These are phyloP conservation scores for Lampris megalopsis DNA, from an alignment of 2,113 vertebrate genomes.

Conservation along the genomic window DNA sequence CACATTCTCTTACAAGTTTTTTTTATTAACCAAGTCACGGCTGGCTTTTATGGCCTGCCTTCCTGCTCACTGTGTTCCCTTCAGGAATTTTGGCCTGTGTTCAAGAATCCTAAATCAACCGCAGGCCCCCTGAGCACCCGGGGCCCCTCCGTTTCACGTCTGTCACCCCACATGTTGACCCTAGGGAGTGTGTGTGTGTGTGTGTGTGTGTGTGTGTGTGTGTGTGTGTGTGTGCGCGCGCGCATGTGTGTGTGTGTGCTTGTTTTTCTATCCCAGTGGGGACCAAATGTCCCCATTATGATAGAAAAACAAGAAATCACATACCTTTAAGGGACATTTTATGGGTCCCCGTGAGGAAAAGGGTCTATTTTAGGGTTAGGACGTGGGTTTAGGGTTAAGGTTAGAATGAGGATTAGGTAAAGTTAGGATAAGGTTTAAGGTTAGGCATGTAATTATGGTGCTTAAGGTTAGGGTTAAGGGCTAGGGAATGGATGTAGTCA, in stretches of 20 bases:
- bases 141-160: conserved; percentile 66
- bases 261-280: too few species aligned
- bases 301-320: too few species aligned
- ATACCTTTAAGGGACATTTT: too few species aligned
- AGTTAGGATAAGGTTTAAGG: too few species aligned
- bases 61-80: conserved; percentile 65
- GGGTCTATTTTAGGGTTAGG: too few species aligned
- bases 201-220: conserved; percentile 14
- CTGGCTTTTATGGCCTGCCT: conserved; percentile 49
- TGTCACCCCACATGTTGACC: conserved; percentile 73
- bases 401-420: too few species aligned
- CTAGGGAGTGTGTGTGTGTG: conserved; percentile 39
- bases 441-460: too few species aligned
- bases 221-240: background rate
- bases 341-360: too few species aligned
- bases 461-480: too few species aligned
- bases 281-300: too few species aligned
- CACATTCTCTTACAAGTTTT: conserved; percentile 30
- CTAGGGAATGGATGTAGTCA: too few species aligned
- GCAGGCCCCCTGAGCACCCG: conserved; percentile 64
- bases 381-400: too few species aligned
- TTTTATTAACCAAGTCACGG: conserved; percentile 29
- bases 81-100: conserved; percentile 82
- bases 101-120: conserved; percentile 83
- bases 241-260: background rate